phyloP scores from a whole-genome alignment of 2,888 invertebrate species.

The Himalopsyche japonica region DNA sequence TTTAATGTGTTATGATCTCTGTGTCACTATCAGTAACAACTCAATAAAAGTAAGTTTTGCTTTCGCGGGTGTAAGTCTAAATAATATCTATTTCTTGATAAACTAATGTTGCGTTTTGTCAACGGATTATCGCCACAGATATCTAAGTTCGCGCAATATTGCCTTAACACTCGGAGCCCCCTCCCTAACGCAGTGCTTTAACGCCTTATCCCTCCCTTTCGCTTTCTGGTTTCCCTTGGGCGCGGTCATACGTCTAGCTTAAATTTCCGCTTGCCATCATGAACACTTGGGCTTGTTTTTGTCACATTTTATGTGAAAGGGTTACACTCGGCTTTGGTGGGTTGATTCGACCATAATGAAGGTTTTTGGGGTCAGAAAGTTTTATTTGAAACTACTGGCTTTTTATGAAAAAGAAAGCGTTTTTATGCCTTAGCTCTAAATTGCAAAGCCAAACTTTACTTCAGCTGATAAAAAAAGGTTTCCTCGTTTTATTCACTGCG shows the following conservation, averaged over 20 bases:
- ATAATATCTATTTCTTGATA: neutral
- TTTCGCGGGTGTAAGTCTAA: too few relatives aligned
- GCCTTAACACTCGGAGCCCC: neutral
- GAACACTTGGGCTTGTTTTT: constrained; percentile 25
- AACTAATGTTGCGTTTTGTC: neutral
- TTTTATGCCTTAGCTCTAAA: constrained; percentile 25
- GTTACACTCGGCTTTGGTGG: constrained; percentile 21
- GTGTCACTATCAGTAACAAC: too few relatives aligned
- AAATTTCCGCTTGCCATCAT: constrained; percentile 18
- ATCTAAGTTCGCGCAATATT: neutral
- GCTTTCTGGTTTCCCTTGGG: neutral
- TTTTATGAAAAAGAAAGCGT: constrained; percentile 17
- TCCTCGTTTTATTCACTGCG: constrained; percentile 13
- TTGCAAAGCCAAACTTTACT: constrained; percentile 17
- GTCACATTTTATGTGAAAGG: constrained; percentile 30
- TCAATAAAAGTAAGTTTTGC: too few relatives aligned
- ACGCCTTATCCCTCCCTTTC: neutral
- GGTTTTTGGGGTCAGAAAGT: constrained; percentile 33
- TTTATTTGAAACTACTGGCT: constrained; percentile 29
- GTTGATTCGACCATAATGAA: constrained; percentile 40
- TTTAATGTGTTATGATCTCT: too few relatives aligned
- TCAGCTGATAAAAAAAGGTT: constrained; percentile 26
- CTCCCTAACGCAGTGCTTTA: neutral
- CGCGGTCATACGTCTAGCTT: constrained; percentile 22
- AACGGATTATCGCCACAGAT: neutral